These are phyloP conservation scores for Crenichthys baileyi DNA, from an alignment of 2,797 vertebrate species.

Conservation along the genomic window DNA sequence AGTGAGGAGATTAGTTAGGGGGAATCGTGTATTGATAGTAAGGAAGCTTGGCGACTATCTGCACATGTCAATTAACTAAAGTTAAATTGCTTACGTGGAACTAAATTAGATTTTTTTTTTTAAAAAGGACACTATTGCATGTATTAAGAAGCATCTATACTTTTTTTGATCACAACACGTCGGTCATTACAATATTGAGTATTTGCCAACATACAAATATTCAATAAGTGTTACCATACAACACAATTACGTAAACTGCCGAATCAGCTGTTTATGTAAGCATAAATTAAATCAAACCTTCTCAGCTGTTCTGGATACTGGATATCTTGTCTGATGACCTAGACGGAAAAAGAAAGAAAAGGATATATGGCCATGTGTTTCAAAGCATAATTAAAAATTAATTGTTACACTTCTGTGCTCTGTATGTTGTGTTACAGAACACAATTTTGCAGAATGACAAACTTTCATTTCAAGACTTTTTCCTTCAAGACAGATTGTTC, in stretches of 20 bases:
- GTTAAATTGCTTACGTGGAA: background rate
- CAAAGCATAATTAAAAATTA: background rate
- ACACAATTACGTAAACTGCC: too few species aligned
- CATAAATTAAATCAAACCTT: slow-evolving; percentile 66
- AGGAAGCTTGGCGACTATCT: background rate
- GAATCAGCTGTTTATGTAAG: background rate
- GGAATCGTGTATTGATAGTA: background rate
- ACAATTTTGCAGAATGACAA: too few species aligned
- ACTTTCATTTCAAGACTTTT: too few species aligned
- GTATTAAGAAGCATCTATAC: background rate
- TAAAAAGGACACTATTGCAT: background rate
- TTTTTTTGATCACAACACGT: background rate
- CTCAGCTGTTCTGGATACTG: slow-evolving; percentile 63
- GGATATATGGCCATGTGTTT: background rate
- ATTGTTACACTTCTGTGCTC: background rate
- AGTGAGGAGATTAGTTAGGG: too few species aligned
- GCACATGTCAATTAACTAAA: background rate
- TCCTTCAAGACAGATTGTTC: too few species aligned
- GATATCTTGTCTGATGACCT: slow-evolving; percentile 70
- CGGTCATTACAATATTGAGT: background rate
- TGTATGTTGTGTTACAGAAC: background rate
- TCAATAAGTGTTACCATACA: background rate
- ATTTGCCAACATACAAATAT: background rate
- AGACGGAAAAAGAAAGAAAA: background rate
- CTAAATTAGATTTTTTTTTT: background rate